Base-by-base conservation (phyloP, 2,888 invertebrate species). In the Apotomis capreana region DNA sequence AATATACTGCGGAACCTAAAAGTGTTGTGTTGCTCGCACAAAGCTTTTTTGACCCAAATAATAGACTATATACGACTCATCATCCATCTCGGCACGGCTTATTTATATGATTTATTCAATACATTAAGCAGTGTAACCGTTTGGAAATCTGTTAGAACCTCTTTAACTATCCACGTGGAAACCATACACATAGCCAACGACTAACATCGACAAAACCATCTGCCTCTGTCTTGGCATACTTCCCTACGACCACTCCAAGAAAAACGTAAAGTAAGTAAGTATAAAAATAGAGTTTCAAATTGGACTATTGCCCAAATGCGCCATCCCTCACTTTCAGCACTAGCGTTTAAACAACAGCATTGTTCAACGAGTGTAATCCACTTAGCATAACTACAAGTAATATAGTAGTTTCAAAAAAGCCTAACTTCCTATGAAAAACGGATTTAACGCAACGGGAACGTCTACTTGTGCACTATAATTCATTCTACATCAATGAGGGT, bases 321-420 rank as follows among this genome's bases (percentile, higher is more conserved):
- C 58, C 72, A 64, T 84, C 83, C 80, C 81, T 81, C 82, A 80
- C 82, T 75, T 80, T 83, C 83, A 81, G 83, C 83, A 82, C 81
- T 83, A 87, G 57, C 62, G 52, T 59, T 51, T 68, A 87, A 87
- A 87, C 83, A 86, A 85, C 84, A 85, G 78, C 85, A 84, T 83
- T 82, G 85, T 85, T 85, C 87, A 76, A 81, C 70, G 84, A 83
- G 82, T 84, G 84, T 86, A 87, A 86, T 87, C 84, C 84, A 87
- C 88, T 86, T 84, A 87, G 26, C 65, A 60, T 81, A 81, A 76
- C 76, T 81, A 78, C 80, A 51, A 80, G 79, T 81, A 79, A 71
- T 80, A 79, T 81, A 9, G 49, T 12, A 64, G 3, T 57, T 26
- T 12, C 4, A n/a, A 57, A 46, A 65, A 46, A 65, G 55, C 44